These are phyloP conservation scores for Danaus melanippus DNA, from an alignment of 1,140 invertebrate species.

Conservation along the genomic window DNA sequence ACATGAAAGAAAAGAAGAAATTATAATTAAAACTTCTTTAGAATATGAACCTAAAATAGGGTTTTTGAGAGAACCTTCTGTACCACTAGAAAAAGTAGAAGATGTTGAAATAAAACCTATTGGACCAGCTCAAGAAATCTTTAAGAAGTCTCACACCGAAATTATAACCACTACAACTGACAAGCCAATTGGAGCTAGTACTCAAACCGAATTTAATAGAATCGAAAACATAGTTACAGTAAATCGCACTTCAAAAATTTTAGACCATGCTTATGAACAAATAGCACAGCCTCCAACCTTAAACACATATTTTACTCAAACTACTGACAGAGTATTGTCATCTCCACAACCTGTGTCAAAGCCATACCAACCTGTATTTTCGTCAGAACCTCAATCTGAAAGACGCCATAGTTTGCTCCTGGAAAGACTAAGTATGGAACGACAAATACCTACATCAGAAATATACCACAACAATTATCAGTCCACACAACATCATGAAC, in stretches of 20 bases:
- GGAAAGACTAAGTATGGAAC: conserved; percentile 56
- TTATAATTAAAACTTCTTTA: conserved; percentile 7
- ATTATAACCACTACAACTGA: conserved; percentile 51
- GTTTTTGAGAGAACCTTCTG: conserved; percentile 49
- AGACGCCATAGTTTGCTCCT: conserved; percentile 57
- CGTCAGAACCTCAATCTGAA: conserved; percentile 45
- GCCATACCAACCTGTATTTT: conserved; percentile 44
- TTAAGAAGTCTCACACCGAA: conserved; percentile 59
- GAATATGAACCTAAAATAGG: conserved; percentile 27
- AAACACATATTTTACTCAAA: conserved; percentile 51
- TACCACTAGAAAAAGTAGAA: conserved; percentile 60
- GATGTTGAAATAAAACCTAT: conserved; percentile 65
- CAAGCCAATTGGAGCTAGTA: conserved; percentile 41
- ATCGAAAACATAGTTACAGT: conserved; percentile 60
- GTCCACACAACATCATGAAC: conserved; percentile 40
- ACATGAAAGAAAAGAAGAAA: conserved; percentile 17
- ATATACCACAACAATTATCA: conserved; percentile 47
- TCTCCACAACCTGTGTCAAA: conserved; percentile 39
- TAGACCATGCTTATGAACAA: conserved; percentile 56
- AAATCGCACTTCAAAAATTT: conserved; percentile 57
- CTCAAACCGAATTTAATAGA: conserved; percentile 59
- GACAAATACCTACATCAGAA: conserved; percentile 47
- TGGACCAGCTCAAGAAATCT: conserved; percentile 40
- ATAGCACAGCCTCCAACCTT: conserved; percentile 42
- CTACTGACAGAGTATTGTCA: conserved; percentile 35